Conservation (phyloP, 2,113 vertebrate species). For the Prolemur simus region DNA sequence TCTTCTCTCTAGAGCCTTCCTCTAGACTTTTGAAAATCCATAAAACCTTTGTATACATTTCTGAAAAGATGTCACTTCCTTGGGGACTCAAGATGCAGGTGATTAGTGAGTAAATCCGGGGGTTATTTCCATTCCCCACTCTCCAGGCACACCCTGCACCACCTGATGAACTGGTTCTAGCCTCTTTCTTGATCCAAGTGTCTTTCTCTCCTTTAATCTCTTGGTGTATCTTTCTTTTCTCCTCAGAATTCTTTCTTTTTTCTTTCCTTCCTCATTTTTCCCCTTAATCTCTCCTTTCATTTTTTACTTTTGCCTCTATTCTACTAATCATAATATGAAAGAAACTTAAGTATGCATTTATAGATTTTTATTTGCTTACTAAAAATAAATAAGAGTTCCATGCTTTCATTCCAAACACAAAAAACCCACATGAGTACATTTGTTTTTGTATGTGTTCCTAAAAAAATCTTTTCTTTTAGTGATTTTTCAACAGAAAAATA, state of each 20-base stretch:
- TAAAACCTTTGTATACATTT: neutral
- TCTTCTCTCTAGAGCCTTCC: neutral
- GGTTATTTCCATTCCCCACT: neutral
- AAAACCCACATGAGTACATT: neutral
- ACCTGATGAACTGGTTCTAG: neutral
- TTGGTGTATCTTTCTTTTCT: neutral
- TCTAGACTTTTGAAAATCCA: neutral
- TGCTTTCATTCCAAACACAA: neutral
- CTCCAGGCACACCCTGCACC: accelerated
- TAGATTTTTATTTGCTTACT: neutral
- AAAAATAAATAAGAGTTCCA: neutral
- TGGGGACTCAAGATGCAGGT: neutral
- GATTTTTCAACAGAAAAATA: conserved; percentile 24
- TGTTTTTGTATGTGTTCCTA: neutral
- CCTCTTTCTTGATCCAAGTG: neutral
- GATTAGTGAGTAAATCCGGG: neutral
- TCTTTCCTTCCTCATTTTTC: neutral
- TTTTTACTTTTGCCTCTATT: neutral
- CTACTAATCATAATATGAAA: neutral
- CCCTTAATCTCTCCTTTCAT: neutral
- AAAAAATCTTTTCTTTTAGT: neutral
- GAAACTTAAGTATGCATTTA: neutral
- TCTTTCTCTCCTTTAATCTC: neutral
- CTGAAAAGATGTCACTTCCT: neutral
- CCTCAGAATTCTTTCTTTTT: neutral